Conservation (phyloP, 35 echinoderm and acorn worm genomes). For the Ophiothrix spiculata region DNA sequence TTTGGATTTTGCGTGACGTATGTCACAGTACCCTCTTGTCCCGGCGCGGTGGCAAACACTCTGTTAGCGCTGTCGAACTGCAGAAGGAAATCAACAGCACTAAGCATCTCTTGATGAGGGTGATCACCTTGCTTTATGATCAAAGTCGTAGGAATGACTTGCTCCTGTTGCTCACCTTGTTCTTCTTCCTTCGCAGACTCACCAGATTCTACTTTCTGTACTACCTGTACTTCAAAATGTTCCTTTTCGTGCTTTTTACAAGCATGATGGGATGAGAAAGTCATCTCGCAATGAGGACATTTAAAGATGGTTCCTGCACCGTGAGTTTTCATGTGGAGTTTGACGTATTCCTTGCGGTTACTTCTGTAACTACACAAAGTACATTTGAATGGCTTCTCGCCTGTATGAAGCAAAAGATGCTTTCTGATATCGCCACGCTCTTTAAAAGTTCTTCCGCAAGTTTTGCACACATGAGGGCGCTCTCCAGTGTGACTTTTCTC, state of each 20-base stretch:
- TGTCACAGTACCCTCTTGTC: not conserved
- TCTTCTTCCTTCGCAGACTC: not conserved
- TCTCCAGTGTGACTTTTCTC: not conserved
- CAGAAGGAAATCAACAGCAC: not conserved
- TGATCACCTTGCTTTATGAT: not conserved
- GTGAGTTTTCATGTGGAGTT: not conserved
- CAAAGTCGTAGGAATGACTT: not conserved
- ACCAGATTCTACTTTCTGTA: not conserved
- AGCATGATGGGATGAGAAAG: not conserved
- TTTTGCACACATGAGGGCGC: not conserved
- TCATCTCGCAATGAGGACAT: not conserved
- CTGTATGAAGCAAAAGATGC: not conserved
- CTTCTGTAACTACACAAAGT: not conserved
- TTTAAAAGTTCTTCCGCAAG: not conserved
- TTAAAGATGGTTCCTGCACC: not conserved
- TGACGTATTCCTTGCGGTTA: not conserved
- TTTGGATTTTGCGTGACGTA: not conserved
- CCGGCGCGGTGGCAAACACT: not conserved
- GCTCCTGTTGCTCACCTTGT: too few relatives aligned
- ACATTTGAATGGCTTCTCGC: not conserved
- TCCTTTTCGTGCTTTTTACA: constrained; percentile 10
- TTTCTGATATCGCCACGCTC: not conserved
- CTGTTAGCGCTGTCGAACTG: not conserved
- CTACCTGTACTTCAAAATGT: not conserved
- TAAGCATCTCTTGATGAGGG: not conserved